Percentiles rank a stretch among this genome's conserved stretches.
Evolutionary conservation across 2,888 invertebrate species (phyloP).

Genomic region (Cataglyphis livida): DNA sequence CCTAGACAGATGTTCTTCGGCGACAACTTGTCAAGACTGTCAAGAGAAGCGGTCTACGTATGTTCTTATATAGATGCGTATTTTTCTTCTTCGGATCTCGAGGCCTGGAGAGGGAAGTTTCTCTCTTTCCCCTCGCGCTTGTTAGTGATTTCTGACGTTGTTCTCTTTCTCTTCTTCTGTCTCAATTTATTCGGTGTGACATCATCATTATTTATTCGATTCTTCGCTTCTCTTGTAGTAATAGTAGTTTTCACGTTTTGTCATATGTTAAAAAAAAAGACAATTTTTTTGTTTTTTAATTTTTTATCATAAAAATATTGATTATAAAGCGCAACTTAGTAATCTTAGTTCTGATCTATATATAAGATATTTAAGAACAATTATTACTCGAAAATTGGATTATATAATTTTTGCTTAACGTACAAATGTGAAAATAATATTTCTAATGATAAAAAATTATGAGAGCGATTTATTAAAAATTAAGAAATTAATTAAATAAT

Average conservation of each 20-base stretch:
- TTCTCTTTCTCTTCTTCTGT: constrained; percentile 25
- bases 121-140: constrained; percentile 1
- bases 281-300: neutral
- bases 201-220: constrained; percentile 39
- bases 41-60: constrained; percentile 21
- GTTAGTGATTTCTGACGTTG: neutral
- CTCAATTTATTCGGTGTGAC: constrained; percentile 6
- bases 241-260: constrained; percentile 29
- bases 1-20: neutral
- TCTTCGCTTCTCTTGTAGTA: constrained; percentile 18
- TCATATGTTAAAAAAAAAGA: neutral
- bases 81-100: constrained; percentile 53
- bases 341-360: neutral
- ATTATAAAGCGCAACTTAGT: neutral
- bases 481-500: neutral
- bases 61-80: constrained; percentile 62
- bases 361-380: neutral
- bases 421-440: neutral
- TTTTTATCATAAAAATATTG: neutral
- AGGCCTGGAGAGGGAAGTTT: constrained; percentile 40
- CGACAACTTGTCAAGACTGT: constrained; percentile 41
- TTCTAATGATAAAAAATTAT: neutral
- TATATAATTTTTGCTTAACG: neutral
- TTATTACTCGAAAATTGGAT: neutral
- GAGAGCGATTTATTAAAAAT: neutral